Evolutionary conservation across 2,113 vertebrate species (phyloP).

Genomic region (Phylloscopus whistleri): DNA sequence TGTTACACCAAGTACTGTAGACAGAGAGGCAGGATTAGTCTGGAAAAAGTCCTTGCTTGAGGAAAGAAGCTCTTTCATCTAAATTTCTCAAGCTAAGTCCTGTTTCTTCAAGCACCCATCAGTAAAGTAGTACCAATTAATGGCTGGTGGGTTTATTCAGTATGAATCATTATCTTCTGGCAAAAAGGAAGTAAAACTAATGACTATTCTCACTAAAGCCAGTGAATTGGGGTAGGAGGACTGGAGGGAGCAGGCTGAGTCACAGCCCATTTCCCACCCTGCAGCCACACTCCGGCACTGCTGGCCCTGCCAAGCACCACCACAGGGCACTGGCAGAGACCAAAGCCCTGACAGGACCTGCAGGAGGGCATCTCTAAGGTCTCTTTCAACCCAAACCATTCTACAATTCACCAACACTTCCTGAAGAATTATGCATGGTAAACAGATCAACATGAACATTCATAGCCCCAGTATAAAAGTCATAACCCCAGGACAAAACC

Average conservation of each 20-base stretch:
- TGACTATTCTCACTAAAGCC: background rate
- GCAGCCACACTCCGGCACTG: rapidly evolving
- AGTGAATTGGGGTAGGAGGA: background rate
- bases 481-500: background rate
- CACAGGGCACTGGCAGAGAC: background rate
- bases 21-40: background rate
- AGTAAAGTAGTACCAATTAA: background rate
- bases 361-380: background rate
- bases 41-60: background rate
- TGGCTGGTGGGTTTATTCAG: background rate
- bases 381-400: too few species aligned
- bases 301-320: rapidly evolving
- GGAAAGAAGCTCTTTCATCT: background rate
- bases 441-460: background rate
- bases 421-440: background rate
- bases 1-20: background rate
- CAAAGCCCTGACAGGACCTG: rapidly evolving
- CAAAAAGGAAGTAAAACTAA: background rate
- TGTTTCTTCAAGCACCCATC: background rate
- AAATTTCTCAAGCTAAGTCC: background rate
- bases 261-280: rapidly evolving
- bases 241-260: background rate
- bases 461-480: background rate
- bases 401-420: background rate
- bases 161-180: background rate